Base-by-base conservation (phyloP, 2,113 vertebrate species). In the Callorhinus ursinus region DNA sequence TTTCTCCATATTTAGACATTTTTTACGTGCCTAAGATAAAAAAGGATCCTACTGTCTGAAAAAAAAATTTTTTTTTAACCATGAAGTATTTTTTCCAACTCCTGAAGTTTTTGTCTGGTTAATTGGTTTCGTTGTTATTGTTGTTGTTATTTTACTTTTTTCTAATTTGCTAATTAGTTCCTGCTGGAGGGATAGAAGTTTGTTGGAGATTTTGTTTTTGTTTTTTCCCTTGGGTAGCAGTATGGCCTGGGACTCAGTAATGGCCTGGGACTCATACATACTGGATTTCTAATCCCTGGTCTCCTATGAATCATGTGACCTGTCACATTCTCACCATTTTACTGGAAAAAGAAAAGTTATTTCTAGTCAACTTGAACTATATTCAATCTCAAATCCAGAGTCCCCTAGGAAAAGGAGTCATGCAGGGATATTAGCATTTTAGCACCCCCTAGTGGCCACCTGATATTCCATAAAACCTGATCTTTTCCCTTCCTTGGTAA, bases 331-430 rank as follows among this genome's bases (percentile, higher is more conserved):
- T 93, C 46, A 79, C 21, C 11, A 31, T 84, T 61, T 86, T 90
- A 46, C 84, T 89, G 96, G 76, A 94, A 94, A 93, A 72, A 42
- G 71, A 79, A 39, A 92, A 81, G 86, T 90, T 82, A 90, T 82
- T 93, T 96, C 67, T 79, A 59, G 81, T 92, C 67, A 46, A 5
- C 46, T 71, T 77, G 81, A 87, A 79, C n/a, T 46, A 8, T 1
- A 16, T 90, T 83, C 28, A 79, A 5, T 49, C 67, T 22, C 42
- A 65, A 80, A 83, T 22, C 12, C 61, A 57, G 21, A 21, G 55
- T 55, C 82, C 79, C 31, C 86, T 10, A 4, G 76, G 90, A 76
- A 88, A 63, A 31, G n/a, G 42, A 31, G 33, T 39, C 57, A 8
- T 8, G 18, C 28, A 46, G 65, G 0, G 67, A 71, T 16, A 3